Conservation (phyloP, 2,113 vertebrate species). For the Bubo bubo region DNA sequence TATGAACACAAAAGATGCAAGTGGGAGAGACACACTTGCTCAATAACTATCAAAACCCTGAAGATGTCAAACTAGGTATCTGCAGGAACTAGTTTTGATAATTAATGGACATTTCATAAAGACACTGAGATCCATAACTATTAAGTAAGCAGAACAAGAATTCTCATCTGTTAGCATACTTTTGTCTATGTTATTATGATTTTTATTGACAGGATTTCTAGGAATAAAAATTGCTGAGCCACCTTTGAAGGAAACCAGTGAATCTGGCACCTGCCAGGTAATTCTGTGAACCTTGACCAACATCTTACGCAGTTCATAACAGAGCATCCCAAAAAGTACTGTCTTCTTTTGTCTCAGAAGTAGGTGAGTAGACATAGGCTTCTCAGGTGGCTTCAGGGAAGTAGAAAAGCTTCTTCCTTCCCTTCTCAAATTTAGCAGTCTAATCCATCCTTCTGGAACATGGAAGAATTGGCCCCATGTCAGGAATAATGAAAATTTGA, state of each 20-base stretch:
- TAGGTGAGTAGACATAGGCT: neutral
- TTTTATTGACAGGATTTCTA: neutral
- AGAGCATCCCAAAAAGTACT: neutral
- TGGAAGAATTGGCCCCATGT: neutral
- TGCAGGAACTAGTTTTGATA: neutral
- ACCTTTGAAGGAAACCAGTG: neutral
- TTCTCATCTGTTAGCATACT: neutral
- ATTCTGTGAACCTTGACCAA: neutral
- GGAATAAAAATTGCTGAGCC: neutral
- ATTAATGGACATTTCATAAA: neutral
- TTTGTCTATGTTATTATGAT: neutral
- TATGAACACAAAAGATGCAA: neutral
- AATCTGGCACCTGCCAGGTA: neutral
- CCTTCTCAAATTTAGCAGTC: neutral
- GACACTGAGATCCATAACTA: neutral
- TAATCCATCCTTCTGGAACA: neutral
- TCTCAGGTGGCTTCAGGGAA: neutral
- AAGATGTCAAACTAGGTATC: neutral
- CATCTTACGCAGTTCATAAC: neutral
- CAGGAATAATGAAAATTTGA: neutral
- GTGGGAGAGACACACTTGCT: neutral
- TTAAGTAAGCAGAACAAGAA: neutral
- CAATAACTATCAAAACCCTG: neutral
- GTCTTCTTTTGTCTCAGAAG: neutral
- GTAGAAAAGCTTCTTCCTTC: neutral